These are phyloP conservation scores for Trichonephila clavipes DNA, from an alignment of 1,140 invertebrate genomes.

Conservation along the genomic window DNA sequence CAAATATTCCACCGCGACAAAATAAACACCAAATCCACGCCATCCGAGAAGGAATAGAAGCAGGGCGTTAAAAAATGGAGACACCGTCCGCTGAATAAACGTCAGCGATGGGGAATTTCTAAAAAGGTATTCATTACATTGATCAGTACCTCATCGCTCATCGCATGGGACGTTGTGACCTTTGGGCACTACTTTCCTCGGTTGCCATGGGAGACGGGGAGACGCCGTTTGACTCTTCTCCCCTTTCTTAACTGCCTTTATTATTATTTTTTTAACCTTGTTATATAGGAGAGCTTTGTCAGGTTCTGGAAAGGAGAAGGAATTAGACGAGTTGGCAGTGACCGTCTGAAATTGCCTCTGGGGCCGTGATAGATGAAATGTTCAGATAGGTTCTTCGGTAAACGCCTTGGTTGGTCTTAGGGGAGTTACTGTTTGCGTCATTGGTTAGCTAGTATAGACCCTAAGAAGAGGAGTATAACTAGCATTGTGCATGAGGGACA, in stretches of 20 bases:
- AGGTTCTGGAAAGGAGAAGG: not conserved
- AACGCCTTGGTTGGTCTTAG: not conserved
- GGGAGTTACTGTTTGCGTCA: constrained; percentile 13
- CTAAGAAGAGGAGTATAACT: not conserved
- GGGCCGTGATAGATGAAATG: not conserved
- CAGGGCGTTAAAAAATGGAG: not conserved
- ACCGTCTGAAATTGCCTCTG: constrained; percentile 12
- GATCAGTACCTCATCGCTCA: constrained; percentile 19
- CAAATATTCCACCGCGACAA: not conserved
- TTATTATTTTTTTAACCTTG: constrained; percentile 36
- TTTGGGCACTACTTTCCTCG: constrained; percentile 53
- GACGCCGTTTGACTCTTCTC: constrained; percentile 16
- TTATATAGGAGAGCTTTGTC: not conserved
- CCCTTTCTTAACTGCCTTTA: constrained; percentile 20
- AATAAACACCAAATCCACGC: not conserved
- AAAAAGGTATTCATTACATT: constrained; percentile 70
- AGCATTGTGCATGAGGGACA: not conserved
- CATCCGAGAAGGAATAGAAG: not conserved
- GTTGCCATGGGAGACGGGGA: constrained; percentile 47
- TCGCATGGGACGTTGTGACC: constrained; percentile 26
- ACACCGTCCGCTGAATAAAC: constrained; percentile 3
- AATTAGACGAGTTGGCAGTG: not conserved
- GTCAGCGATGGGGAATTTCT: not conserved
- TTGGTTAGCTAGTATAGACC: not conserved
- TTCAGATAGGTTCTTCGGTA: not conserved